A percentile compares a stretch with the other conserved stretches of the same genome.
phyloP scores from a whole-genome alignment of 2,797 vertebrate genomes.

The Gadopsis marmoratus region DNA sequence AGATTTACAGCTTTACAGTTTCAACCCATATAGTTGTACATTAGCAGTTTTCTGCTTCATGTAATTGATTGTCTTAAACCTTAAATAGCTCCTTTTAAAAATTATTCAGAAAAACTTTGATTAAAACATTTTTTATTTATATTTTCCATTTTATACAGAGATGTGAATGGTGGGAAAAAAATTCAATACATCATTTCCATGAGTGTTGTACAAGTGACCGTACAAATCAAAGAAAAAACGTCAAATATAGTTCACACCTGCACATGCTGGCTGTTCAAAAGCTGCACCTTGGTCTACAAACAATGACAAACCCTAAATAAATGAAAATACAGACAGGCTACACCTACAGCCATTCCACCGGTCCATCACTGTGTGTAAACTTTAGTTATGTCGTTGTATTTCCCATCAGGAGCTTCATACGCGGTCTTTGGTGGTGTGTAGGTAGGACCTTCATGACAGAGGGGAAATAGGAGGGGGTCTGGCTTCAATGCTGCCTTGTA shows the following conservation, averaged over 20 bases:
- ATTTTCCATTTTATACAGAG: slow-evolving; percentile 21
- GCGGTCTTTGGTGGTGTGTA: slow-evolving; percentile 86
- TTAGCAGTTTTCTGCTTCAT: background rate
- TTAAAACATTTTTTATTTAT: slow-evolving; percentile 30
- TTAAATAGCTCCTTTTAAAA: background rate
- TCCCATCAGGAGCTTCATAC: slow-evolving; percentile 93
- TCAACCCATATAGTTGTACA: background rate
- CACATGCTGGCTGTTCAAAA: background rate
- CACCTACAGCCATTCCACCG: background rate
- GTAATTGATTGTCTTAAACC: background rate
- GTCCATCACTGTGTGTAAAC: slow-evolving; percentile 89
- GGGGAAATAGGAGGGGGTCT: slow-evolving; percentile 88
- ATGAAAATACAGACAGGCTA: slow-evolving; percentile 9
- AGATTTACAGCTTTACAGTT: background rate
- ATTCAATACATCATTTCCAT: background rate
- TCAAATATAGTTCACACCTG: background rate
- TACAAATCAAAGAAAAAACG: slow-evolving; percentile 1
- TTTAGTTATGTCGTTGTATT: slow-evolving; percentile 90
- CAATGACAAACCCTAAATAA: slow-evolving; percentile 1
- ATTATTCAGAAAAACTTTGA: background rate
- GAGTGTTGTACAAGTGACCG: slow-evolving; percentile 2
- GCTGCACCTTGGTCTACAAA: slow-evolving; percentile 5
- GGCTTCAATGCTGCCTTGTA: slow-evolving; percentile 88
- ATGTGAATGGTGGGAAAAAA: background rate
- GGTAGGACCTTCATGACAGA: slow-evolving; percentile 87